Percentiles rank a stretch among this genome's conserved stretches.
These are phyloP conservation scores for Ichneumon xanthorius DNA, from an alignment of 2,888 invertebrate species.

Conservation along the genomic window DNA sequence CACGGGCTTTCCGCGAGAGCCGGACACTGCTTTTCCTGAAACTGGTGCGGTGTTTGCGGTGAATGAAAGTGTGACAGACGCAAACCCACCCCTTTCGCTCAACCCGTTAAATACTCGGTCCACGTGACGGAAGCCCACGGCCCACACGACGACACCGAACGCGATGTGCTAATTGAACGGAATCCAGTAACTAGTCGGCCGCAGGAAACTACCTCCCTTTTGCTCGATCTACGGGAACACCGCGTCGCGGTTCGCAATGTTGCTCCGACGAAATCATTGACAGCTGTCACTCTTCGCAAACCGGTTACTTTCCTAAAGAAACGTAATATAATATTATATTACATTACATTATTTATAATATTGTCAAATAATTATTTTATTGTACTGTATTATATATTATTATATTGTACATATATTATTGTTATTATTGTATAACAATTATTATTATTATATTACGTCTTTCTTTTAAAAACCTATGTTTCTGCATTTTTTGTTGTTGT, in stretches of 20 bases:
- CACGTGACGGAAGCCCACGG: background rate
- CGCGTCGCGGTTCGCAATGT: background rate
- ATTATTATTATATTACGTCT: no score
- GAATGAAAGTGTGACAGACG: slow-evolving; percentile 14
- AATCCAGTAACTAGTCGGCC: background rate
- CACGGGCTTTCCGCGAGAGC: background rate
- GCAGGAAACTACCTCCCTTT: background rate
- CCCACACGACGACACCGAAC: background rate
- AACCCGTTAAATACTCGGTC: slow-evolving; percentile 11
- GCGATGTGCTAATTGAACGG: slow-evolving; percentile 8
- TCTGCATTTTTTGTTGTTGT: no score
- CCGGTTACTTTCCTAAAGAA: no score
- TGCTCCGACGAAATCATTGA: background rate
- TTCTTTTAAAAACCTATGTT: no score
- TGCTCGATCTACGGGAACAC: background rate
- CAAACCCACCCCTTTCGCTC: background rate
- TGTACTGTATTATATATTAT: no score
- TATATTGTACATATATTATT: no score
- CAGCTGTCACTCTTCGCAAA: no score
- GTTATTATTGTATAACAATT: no score
- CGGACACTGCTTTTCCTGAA: background rate
- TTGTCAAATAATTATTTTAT: no score
- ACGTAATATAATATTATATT: no score
- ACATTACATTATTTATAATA: no score
- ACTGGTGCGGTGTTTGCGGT: background rate